These are phyloP conservation scores for Percopsis omiscomaycus DNA, from an alignment of 2,797 vertebrate genomes.

Conservation along the genomic window DNA sequence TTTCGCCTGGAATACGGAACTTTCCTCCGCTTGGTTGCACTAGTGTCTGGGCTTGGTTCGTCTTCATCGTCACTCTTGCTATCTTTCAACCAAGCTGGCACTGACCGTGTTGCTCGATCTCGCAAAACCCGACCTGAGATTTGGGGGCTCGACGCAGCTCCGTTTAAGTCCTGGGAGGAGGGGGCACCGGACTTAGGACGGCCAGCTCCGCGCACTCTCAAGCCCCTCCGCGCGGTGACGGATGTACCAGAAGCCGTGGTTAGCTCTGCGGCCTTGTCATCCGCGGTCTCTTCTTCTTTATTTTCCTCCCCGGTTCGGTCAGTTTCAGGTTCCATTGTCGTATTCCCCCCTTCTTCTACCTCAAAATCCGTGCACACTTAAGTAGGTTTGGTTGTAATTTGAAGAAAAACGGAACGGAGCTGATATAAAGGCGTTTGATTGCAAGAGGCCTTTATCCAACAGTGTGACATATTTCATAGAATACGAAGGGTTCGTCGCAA, in stretches of 20 bases:
- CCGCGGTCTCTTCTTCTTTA: slow-evolving; percentile 60
- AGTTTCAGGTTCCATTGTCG: slow-evolving; percentile 72
- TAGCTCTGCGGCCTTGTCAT: slow-evolving; percentile 75
- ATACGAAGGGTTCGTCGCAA: slow-evolving; percentile 56
- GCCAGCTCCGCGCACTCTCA: slow-evolving; percentile 68
- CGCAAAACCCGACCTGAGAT: slow-evolving; percentile 75
- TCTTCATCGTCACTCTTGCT: slow-evolving; percentile 71
- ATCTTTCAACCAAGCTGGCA: slow-evolving; percentile 80
- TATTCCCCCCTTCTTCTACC: slow-evolving; percentile 28
- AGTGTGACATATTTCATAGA: slow-evolving; percentile 71
- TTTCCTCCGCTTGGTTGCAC: slow-evolving; percentile 82
- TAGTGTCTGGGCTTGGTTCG: slow-evolving; percentile 62
- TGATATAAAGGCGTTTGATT: slow-evolving; percentile 62
- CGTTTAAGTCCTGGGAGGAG: slow-evolving; percentile 64
- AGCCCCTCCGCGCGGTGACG: slow-evolving; percentile 65
- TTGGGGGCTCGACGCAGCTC: slow-evolving; percentile 52
- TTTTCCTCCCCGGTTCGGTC: slow-evolving; percentile 65
- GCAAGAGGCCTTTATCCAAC: slow-evolving; percentile 70
- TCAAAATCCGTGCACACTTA: slow-evolving; percentile 34
- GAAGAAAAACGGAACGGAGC: slow-evolving; percentile 48
- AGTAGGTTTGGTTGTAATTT: slow-evolving; percentile 54
- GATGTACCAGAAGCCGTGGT: slow-evolving; percentile 69
- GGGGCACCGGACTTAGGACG: slow-evolving; percentile 68
- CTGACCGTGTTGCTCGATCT: slow-evolving; percentile 78
- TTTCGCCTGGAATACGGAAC: slow-evolving; percentile 83